Percentiles rank a stretch among this genome's conserved stretches.
Conservation (phyloP, 2,888 invertebrate genomes). For the Drosophila yooni region DNA sequence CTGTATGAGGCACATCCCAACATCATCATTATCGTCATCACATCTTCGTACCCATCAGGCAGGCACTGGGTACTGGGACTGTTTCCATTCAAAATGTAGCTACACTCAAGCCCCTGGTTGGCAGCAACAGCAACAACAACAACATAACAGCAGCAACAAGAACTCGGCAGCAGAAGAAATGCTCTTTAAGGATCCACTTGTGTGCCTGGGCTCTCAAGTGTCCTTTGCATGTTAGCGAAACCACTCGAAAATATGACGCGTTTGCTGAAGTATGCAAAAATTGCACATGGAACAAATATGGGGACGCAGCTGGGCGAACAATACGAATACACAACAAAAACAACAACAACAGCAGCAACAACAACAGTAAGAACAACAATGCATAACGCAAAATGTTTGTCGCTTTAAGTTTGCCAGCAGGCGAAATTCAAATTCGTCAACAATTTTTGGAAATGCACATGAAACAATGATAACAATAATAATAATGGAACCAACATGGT, state of each 20-base stretch:
- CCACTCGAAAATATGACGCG: slow-evolving; percentile 84
- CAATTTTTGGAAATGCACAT: slow-evolving; percentile 45
- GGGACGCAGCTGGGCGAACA: slow-evolving; percentile 52
- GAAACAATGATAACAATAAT: slow-evolving; percentile 35
- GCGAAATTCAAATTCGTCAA: slow-evolving; percentile 41
- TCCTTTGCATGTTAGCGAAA: slow-evolving; percentile 84
- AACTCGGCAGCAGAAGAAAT: slow-evolving; percentile 68
- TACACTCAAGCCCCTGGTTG: slow-evolving; percentile 70
- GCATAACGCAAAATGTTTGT: slow-evolving; percentile 50
- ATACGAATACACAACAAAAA: slow-evolving; percentile 4
- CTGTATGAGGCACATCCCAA: slow-evolving; percentile 25
- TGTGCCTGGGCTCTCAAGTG: slow-evolving; percentile 81
- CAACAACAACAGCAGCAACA: slow-evolving; percentile 20
- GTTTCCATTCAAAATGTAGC: slow-evolving; percentile 74
- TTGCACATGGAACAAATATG: slow-evolving; percentile 80
- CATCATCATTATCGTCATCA: slow-evolving; percentile 24
- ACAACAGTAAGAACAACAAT: slow-evolving; percentile 36
- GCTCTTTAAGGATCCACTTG: slow-evolving; percentile 83
- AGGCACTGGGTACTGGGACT: slow-evolving; percentile 28
- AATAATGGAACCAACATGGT: slow-evolving; percentile 37
- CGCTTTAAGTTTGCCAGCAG: slow-evolving; percentile 51
- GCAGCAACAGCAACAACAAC: slow-evolving; percentile 29
- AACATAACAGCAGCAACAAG: slow-evolving; percentile 34
- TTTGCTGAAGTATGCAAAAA: slow-evolving; percentile 84
- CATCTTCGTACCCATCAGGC: slow-evolving; percentile 38